A percentile compares a stretch with the other conserved stretches of the same genome.
phyloP scores from a whole-genome alignment of 2,888 invertebrate species.

The Bimastos eiseni region DNA sequence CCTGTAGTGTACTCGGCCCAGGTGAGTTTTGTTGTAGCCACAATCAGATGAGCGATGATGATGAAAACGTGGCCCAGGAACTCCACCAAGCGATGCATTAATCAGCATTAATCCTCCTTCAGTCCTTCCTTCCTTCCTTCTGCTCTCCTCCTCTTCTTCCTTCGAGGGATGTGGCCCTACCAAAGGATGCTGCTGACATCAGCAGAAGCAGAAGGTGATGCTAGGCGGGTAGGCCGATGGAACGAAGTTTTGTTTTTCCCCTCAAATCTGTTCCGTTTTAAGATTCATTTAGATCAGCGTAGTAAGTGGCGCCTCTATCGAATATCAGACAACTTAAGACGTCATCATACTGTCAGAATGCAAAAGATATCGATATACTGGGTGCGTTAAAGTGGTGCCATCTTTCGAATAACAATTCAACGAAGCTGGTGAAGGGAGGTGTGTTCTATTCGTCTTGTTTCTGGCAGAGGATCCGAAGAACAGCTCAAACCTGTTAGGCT shows the following conservation, averaged over 20 bases:
- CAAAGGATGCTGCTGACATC: no score
- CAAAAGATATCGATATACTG: no score
- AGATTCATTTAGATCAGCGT: neutral
- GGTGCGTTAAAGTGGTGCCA: neutral
- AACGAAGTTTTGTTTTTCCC: no score
- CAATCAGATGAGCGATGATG: neutral
- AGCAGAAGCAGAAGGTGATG: no score
- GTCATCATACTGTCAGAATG: no score
- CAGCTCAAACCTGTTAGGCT: no score
- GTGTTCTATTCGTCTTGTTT: neutral
- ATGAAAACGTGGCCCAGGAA: neutral
- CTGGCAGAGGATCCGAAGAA: neutral
- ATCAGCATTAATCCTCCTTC: neutral
- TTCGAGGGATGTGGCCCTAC: no score
- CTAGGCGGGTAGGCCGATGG: neutral
- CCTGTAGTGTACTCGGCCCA: neutral
- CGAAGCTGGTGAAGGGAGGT: neutral
- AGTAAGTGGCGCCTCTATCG: neutral
- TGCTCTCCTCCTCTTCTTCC: no score
- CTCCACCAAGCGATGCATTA: neutral
- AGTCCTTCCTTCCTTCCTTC: no score
- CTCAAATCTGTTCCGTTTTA: no score
- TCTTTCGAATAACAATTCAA: neutral
- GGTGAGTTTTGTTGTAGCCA: neutral
- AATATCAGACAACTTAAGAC: neutral